These are phyloP conservation scores for Pteronotus mesoamericanus DNA, from an alignment of 2,797 vertebrate genomes.

Conservation along the genomic window DNA sequence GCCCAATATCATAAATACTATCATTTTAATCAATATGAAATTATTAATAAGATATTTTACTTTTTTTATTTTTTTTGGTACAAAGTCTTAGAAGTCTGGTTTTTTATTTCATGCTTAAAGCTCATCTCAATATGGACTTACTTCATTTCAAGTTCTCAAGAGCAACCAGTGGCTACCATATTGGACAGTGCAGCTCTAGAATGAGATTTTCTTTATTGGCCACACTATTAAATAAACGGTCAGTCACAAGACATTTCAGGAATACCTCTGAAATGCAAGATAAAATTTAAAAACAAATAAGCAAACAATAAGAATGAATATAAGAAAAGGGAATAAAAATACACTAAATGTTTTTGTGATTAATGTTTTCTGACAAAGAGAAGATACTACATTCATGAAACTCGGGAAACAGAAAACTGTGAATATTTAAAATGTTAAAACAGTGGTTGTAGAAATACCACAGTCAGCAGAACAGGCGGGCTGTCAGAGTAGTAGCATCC, in stretches of 20 bases:
- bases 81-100: neutral
- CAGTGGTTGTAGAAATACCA: neutral
- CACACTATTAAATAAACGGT: neutral
- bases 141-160: neutral
- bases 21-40: neutral
- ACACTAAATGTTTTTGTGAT: neutral
- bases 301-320: neutral
- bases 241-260: neutral
- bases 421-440: neutral
- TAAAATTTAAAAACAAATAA: neutral
- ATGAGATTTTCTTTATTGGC: neutral
- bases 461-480: neutral
- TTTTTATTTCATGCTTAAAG: neutral
- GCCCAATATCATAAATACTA: neutral
- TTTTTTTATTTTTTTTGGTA: neutral
- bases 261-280: neutral
- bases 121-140: neutral
- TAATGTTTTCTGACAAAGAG: neutral
- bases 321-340: neutral
- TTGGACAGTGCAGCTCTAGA: neutral
- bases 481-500: neutral
- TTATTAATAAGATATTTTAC: neutral
- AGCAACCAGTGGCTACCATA: neutral
- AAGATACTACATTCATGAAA: neutral
- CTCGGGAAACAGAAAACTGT: neutral